Base-by-base conservation (phyloP, 2,888 invertebrate genomes). In the Brachypterus glaber region DNA sequence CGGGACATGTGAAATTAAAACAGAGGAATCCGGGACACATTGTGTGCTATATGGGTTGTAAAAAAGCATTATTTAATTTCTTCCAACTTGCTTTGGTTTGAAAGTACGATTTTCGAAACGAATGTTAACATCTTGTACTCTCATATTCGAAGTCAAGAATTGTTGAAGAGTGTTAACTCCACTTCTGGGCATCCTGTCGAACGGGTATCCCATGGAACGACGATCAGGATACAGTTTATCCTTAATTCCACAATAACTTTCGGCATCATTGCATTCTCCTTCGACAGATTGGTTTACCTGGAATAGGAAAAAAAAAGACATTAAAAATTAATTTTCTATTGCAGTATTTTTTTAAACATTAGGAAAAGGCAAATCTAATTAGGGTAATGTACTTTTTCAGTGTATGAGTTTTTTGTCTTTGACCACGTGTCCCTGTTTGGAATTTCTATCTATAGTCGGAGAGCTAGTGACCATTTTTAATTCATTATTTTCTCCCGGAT, bases 151-250 rank as follows among this genome's bases (percentile, higher is more conserved):
- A 2, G 78, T 74, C 9, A 84, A 60, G 71, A 88, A 88, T 59
- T 80, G 76, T 1, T 60, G 48, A 31, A 87, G 63, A 1, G 69
- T 70, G 52, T 68, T 65, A 40, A 74, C 77, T 2, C 72, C 70
- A 16, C 60, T 56, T 1, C 76, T 68, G 9, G 79, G 73, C 36
- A 72, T 66, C 14, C 82, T 68, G 60, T 82, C 80, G 71, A 82
- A 81, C 9, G 90, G 90, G 68, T 72, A 90, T 26, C 90, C 90
- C 89, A 90, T 90, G 3, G 83, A 63, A 40, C 84, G 75, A 26
- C 74, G 73, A 65, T 90, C 90, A 0, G 90, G 90, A 61, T 85
- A 90, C 52, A 76, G 68, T 37, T 74, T 72, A 63, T 85, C 83
- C 34, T 77, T 74, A 13, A 88, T 67, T 1, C 89, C 89, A 52